Percentiles rank a stretch among this genome's conserved stretches.
Conservation (phyloP, 2,113 vertebrate genomes). For the Rhizomys pruinosus region DNA sequence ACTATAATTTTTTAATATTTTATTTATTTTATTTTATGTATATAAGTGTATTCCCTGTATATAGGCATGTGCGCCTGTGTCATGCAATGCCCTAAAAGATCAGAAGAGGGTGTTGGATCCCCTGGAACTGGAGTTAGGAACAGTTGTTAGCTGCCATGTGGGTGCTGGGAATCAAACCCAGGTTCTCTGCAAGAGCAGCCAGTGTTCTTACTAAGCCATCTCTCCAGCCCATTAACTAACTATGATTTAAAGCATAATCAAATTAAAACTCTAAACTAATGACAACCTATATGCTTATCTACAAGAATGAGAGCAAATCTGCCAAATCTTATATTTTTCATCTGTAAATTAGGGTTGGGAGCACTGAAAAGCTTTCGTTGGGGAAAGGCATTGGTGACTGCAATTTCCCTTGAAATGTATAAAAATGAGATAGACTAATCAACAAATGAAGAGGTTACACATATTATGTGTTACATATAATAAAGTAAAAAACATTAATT, state of each 20-base stretch:
- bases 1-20: no score
- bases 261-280: slow-evolving; percentile 10
- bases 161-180: no score
- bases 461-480: neutral
- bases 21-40: no score
- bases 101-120: no score
- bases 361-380: slow-evolving; percentile 7
- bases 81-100: no score
- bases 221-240: no score
- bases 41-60: no score
- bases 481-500: neutral
- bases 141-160: no score
- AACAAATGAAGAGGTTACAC: neutral
- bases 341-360: neutral
- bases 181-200: no score
- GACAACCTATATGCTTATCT: neutral
- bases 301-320: neutral
- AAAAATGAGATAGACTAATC: neutral
- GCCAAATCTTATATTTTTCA: slow-evolving; percentile 3
- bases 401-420: slow-evolving; percentile 41
- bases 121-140: no score
- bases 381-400: neutral
- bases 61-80: no score
- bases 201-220: no score
- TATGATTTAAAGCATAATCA: slow-evolving; percentile 45